phyloP scores from a whole-genome alignment of 1,140 invertebrate genomes.

The Saccostrea glomerata region DNA sequence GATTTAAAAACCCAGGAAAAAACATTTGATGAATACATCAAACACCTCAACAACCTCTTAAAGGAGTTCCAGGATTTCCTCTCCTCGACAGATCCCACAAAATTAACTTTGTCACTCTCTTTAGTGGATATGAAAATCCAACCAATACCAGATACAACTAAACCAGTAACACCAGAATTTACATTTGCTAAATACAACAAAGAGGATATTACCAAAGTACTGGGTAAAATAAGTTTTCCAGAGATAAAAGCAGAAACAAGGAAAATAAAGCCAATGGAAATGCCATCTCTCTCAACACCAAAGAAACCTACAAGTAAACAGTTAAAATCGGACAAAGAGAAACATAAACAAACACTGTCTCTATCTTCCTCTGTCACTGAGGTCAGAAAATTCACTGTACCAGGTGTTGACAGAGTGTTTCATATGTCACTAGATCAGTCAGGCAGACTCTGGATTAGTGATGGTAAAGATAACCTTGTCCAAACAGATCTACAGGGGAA shows the following conservation, averaged over 20 bases:
- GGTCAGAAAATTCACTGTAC: not conserved
- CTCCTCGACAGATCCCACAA: not conserved
- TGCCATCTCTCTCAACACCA: not conserved
- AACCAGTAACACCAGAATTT: not conserved
- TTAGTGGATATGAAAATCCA: not conserved
- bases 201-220: not conserved
- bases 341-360: not conserved
- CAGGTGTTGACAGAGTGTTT: not conserved
- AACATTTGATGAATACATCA: not conserved
- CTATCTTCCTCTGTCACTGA: not conserved
- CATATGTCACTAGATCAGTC: not conserved
- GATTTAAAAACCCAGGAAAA: not conserved
- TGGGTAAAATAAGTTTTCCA: not conserved
- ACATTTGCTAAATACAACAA: not conserved
- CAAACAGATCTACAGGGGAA: not conserved
- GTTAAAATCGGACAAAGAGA: not conserved
- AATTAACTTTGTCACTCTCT: not conserved
- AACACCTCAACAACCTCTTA: not conserved
- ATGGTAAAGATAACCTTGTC: not conserved
- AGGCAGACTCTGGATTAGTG: not conserved
- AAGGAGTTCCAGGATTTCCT: not conserved
- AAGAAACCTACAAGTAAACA: not conserved
- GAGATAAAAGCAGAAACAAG: not conserved
- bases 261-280: not conserved
- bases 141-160: not conserved